Evolutionary conservation across 2,888 invertebrate species (phyloP).

Genomic region (Hylaea fasciaria): DNA sequence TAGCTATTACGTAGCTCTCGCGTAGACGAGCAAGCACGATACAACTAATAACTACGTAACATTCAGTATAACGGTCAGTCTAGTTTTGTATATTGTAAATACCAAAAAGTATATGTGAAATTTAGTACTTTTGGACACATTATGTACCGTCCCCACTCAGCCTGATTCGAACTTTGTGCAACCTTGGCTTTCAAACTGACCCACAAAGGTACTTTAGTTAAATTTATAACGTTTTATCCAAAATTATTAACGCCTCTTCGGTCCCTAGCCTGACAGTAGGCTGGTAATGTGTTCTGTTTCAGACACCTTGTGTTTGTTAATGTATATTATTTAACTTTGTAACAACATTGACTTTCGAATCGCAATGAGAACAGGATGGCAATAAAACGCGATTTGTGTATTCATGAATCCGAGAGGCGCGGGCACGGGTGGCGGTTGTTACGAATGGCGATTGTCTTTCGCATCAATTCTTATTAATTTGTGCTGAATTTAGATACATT

Average conservation of each 20-base stretch:
- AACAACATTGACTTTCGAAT: conserved; percentile 52
- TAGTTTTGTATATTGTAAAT: background rate
- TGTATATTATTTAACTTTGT: conserved; percentile 46
- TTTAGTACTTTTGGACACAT: conserved; percentile 11
- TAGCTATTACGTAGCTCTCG: conserved; percentile 13
- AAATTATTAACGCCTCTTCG: conserved; percentile 47
- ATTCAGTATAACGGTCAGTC: background rate
- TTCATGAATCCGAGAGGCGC: conserved; percentile 61
- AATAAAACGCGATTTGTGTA: conserved; percentile 66
- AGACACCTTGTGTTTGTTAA: conserved; percentile 37
- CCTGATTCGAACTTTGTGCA: conserved; percentile 45
- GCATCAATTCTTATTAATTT: conserved; percentile 63
- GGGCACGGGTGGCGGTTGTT: conserved; percentile 52
- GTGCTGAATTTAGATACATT: conserved; percentile 48
- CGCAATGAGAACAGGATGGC: conserved; percentile 56
- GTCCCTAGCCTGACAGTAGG: conserved; percentile 41
- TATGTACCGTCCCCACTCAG: conserved; percentile 33
- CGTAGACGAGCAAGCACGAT: conserved; percentile 16
- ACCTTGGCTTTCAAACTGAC: conserved; percentile 44
- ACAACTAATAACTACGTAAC: no score
- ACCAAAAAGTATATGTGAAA: conserved; percentile 27
- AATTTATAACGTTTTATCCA: conserved; percentile 52
- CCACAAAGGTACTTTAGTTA: conserved; percentile 41
- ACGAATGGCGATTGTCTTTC: conserved; percentile 62
- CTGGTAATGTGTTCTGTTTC: conserved; percentile 39